A percentile compares a stretch with the other conserved stretches of the same genome.
Evolutionary conservation across 2,888 invertebrate genomes (phyloP).

Genomic region (Sinohyriopsis cumingii): DNA sequence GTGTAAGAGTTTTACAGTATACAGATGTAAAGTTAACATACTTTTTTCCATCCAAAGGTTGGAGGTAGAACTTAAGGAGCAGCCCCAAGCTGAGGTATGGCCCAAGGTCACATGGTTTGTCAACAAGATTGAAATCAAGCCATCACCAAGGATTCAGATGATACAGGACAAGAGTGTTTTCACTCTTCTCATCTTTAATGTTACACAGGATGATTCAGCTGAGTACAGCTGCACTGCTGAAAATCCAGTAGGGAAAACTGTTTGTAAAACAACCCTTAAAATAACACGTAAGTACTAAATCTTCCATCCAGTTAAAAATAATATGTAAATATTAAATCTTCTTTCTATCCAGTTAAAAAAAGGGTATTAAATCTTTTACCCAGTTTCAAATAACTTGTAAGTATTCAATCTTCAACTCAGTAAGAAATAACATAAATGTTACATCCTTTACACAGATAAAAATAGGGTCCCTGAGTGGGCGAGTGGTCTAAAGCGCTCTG

Average conservation of each 20-base stretch:
- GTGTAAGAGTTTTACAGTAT: too few relatives aligned
- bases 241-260: slow-evolving; percentile 87
- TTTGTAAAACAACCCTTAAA: slow-evolving; percentile 65
- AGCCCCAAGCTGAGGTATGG: slow-evolving; percentile 47
- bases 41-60: slow-evolving; percentile 42
- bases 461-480: slow-evolving; percentile 66
- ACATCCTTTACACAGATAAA: slow-evolving; percentile 44
- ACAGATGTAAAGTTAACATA: too few relatives aligned
- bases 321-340: slow-evolving; percentile 53
- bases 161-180: slow-evolving; percentile 51
- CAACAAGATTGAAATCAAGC: slow-evolving; percentile 78
- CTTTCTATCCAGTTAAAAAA: too few relatives aligned
- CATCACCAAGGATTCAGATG: slow-evolving; percentile 69
- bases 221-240: slow-evolving; percentile 76
- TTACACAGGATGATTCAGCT: slow-evolving; percentile 81
- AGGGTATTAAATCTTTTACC: slow-evolving; percentile 12
- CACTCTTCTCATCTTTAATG: slow-evolving; percentile 60
- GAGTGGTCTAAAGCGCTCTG: too few relatives aligned
- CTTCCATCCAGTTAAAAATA: slow-evolving; percentile 55
- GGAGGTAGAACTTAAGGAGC: slow-evolving; percentile 62
- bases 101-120: slow-evolving; percentile 73
- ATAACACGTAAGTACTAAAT: slow-evolving; percentile 63
- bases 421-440: slow-evolving; percentile 4
- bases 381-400: slow-evolving; percentile 66
- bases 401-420: slow-evolving; percentile 7